Conservation (phyloP, 53 echinoderm and acorn worm genomes). For the Holothuria leucospilota region DNA sequence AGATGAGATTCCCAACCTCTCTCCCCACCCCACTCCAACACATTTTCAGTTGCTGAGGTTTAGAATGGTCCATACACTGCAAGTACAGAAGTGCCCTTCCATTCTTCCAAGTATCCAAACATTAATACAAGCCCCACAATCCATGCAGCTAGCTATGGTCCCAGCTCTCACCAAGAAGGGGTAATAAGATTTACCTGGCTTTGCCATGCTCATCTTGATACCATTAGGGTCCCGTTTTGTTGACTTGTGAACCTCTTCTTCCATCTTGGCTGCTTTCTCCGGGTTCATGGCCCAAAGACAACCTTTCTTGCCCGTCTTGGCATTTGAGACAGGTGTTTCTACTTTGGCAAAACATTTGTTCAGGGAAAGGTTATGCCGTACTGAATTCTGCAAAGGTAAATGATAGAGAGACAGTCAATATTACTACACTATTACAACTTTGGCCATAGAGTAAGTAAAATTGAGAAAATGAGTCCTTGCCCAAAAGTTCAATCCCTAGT, state of each 20-base stretch:
- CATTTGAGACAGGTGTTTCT: slow-evolving; percentile 81
- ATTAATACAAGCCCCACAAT: too few species aligned
- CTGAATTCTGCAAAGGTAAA: slow-evolving; percentile 81
- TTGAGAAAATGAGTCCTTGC: not conserved
- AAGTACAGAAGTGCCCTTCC: too few species aligned
- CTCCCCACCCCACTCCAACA: too few species aligned
- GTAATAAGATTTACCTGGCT: slow-evolving; percentile 71
- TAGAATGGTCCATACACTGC: too few species aligned
- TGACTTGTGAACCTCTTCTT: slow-evolving; percentile 95
- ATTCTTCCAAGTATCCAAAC: too few species aligned
- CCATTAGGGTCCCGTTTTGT: slow-evolving; percentile 95
- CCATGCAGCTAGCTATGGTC: too few species aligned
- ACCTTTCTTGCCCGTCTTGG: slow-evolving; percentile 83
- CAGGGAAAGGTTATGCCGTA: slow-evolving; percentile 94
- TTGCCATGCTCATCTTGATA: slow-evolving; percentile 92
- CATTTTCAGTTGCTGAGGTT: too few species aligned
- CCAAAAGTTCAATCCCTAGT: too few species aligned
- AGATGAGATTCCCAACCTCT: too few species aligned
- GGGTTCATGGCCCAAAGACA: slow-evolving; percentile 99
- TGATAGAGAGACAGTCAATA: not conserved
- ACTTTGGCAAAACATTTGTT: slow-evolving; percentile 99
- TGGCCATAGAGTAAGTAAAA: not conserved
- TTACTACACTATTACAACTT: too few species aligned
- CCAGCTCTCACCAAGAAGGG: too few species aligned
- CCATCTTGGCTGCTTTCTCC: slow-evolving; percentile 96